Conservation (phyloP, 2,113 vertebrate genomes). For the Sinocyclocheilus anophthalmus region DNA sequence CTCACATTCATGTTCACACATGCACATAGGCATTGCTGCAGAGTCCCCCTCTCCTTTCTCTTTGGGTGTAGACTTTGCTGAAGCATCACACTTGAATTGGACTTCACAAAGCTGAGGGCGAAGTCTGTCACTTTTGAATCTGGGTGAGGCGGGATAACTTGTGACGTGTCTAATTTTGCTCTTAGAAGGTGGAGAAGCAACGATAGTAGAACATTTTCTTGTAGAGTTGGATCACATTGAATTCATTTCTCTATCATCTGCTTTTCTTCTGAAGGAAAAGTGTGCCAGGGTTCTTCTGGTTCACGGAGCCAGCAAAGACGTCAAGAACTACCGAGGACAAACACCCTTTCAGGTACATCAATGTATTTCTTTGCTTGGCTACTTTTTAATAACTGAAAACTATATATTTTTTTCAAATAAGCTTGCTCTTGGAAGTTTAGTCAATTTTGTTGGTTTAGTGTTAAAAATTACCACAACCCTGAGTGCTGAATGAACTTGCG, state of each 20-base stretch:
- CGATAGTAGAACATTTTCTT: background rate
- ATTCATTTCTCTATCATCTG: conserved; percentile 32
- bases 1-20: conserved; percentile 43
- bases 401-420: background rate
- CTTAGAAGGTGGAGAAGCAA: background rate
- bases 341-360: conserved; percentile 84
- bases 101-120: conserved; percentile 31
- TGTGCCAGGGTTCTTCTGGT: conserved; percentile 85
- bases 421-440: background rate
- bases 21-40: conserved; percentile 44
- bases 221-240: conserved; percentile 10
- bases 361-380: background rate
- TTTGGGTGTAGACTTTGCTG: conserved; percentile 51
- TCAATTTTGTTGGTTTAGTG: background rate
- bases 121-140: conserved; percentile 43
- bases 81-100: conserved; percentile 39
- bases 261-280: conserved; percentile 76
- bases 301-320: conserved; percentile 82
- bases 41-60: conserved; percentile 42
- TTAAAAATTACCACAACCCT: too few relatives aligned
- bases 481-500: background rate
- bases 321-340: conserved; percentile 88
- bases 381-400: background rate
- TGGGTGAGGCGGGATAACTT: conserved; percentile 34
- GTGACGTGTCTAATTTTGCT: background rate